Evolutionary conservation across 2,797 vertebrate species (phyloP).

Genomic region (Sphenodon punctatus): DNA sequence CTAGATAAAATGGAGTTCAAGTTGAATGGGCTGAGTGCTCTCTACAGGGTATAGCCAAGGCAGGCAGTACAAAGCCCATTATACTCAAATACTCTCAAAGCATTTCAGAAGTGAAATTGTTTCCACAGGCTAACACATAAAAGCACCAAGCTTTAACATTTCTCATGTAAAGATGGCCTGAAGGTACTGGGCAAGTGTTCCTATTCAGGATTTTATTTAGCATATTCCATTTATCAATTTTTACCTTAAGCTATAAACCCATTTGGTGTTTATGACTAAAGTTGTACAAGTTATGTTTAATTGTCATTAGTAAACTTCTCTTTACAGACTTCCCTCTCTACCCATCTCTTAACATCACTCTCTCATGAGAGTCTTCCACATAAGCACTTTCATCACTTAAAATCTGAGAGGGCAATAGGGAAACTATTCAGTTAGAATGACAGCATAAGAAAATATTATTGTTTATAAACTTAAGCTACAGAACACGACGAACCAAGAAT

Average conservation of each 20-base stretch:
- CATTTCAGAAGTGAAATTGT: conserved; percentile 80
- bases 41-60: conserved; percentile 82
- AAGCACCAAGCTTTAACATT: conserved; percentile 70
- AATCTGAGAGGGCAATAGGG: background rate
- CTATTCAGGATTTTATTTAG: conserved; percentile 72
- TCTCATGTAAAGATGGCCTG: conserved; percentile 73
- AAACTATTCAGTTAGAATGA: background rate
- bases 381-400: background rate
- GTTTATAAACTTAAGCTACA: background rate
- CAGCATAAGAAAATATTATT: background rate
- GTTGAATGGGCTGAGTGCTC: conserved; percentile 80
- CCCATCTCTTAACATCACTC: background rate
- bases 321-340: conserved; percentile 19
- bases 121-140: conserved; percentile 82
- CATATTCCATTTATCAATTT: conserved; percentile 84
- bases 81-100: conserved; percentile 80
- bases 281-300: conserved; percentile 49
- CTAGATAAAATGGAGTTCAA: conserved; percentile 89
- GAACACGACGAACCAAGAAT: background rate
- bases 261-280: conserved; percentile 70
- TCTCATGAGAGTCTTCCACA: background rate
- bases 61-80: conserved; percentile 84
- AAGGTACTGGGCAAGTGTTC: conserved; percentile 59
- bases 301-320: conserved; percentile 60
- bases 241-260: conserved; percentile 84